Evolutionary conservation across 2,113 vertebrate genomes (phyloP).

Genomic region (Microtus richardsoni): DNA sequence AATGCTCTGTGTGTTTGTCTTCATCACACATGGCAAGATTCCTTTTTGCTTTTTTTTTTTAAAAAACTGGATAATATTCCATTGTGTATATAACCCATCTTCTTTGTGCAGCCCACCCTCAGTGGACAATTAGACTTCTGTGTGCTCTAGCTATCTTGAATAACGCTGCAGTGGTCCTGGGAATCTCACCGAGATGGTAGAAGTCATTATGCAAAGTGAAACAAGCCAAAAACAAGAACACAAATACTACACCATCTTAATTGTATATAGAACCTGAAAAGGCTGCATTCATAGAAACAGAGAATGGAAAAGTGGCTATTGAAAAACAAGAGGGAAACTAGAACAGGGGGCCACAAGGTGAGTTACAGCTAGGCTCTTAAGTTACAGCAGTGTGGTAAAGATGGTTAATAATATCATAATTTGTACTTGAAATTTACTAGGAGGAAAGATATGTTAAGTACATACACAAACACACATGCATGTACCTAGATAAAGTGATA

Average conservation of each 20-base stretch:
- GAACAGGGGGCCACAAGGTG: not conserved
- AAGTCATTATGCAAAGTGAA: not conserved
- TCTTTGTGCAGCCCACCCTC: not conserved
- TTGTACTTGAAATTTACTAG: not conserved
- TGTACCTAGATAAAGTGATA: not conserved
- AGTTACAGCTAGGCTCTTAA: not conserved
- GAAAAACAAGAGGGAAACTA: not conserved
- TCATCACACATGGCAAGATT: not conserved
- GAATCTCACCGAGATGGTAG: not conserved
- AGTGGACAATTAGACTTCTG: not conserved
- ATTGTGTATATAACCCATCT: not conserved
- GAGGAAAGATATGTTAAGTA: not conserved
- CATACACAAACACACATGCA: not conserved
- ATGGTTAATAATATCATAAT: not conserved
- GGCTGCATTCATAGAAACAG: not conserved
- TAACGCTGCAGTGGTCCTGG: not conserved
- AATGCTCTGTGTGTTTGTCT: not conserved
- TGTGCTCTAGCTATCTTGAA: not conserved
- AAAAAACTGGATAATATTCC: no score
- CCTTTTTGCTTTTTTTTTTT: not conserved
- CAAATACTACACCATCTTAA: not conserved
- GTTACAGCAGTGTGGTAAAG: not conserved
- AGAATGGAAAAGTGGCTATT: no score
- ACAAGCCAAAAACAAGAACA: not conserved
- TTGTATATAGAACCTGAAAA: not conserved